phyloP scores from a whole-genome alignment of 2,797 vertebrate species.

The Champsocephalus gunnari region DNA sequence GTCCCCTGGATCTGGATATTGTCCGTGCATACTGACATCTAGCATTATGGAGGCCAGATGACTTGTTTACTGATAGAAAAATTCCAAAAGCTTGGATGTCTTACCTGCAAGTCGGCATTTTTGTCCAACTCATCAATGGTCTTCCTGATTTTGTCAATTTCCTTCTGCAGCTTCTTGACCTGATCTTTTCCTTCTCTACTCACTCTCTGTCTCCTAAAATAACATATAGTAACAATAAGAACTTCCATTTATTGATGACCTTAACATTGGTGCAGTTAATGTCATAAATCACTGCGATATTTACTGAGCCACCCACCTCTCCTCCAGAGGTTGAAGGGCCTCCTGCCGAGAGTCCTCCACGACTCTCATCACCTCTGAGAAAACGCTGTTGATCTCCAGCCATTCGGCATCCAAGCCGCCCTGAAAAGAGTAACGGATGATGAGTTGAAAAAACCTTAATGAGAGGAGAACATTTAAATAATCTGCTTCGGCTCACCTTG shows the following conservation, averaged over 20 bases:
- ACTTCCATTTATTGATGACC: neutral
- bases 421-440: conserved; percentile 2
- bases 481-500: conserved; percentile 34
- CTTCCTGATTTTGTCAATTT: conserved; percentile 39
- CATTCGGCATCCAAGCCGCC: conserved; percentile 56
- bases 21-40: neutral
- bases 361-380: conserved; percentile 40
- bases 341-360: conserved; percentile 47
- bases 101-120: conserved; percentile 37
- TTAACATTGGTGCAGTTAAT: neutral
- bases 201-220: conserved; percentile 33
- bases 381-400: conserved; percentile 53
- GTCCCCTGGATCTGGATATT: neutral
- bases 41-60: neutral
- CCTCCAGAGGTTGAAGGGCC: conserved; percentile 61
- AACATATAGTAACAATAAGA: neutral
- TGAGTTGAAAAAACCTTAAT: neutral
- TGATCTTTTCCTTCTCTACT: conserved; percentile 22
- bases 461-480: too few relatives aligned
- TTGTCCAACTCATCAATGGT: conserved; percentile 24
- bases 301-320: conserved; percentile 49
- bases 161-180: conserved; percentile 44
- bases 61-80: neutral
- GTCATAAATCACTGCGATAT: neutral
- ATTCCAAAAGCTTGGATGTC: neutral